Evolutionary conservation across 2,888 invertebrate species (phyloP).

Genomic region (Alviniconcha strummeri): DNA sequence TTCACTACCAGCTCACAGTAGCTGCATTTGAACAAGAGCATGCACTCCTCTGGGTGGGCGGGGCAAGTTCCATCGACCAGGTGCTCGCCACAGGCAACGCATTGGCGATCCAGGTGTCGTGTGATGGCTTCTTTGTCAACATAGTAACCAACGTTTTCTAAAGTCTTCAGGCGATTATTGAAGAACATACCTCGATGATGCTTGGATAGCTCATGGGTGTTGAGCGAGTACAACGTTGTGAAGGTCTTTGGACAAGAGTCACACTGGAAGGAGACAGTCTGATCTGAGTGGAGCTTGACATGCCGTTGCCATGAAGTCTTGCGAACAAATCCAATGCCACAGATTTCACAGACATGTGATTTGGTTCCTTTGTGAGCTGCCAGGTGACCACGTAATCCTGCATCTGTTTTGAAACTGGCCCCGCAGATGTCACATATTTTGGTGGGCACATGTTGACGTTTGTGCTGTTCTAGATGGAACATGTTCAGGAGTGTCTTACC

Average conservation of each 20-base stretch:
- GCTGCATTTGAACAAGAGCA: constrained; percentile 8
- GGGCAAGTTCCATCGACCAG: constrained; percentile 6
- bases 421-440: constrained; percentile 20
- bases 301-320: constrained; percentile 16
- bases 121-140: constrained; percentile 2
- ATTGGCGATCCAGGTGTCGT: constrained; percentile 7
- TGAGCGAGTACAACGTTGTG: constrained; percentile 19
- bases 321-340: constrained; percentile 22
- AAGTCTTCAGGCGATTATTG: constrained; percentile 19
- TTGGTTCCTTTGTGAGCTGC: constrained; percentile 19
- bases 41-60: not conserved
- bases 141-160: constrained; percentile 14
- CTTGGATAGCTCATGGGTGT: constrained; percentile 9
- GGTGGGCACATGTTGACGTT: not conserved
- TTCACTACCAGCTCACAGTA: not conserved
- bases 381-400: constrained; percentile 1
- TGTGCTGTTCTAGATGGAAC: constrained; percentile 10
- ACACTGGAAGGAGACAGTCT: not conserved
- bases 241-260: constrained; percentile 13
- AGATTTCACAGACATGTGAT: constrained; percentile 16
- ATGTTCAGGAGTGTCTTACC: constrained; percentile 8
- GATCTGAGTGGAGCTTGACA: not conserved
- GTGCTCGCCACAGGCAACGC: not conserved
- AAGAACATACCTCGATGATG: constrained; percentile 15
- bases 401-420: constrained; percentile 9